A percentile compares a stretch with the other conserved stretches of the same genome.
Conservation (phyloP, 1,140 invertebrate genomes). For the Trissolcus basalis region DNA sequence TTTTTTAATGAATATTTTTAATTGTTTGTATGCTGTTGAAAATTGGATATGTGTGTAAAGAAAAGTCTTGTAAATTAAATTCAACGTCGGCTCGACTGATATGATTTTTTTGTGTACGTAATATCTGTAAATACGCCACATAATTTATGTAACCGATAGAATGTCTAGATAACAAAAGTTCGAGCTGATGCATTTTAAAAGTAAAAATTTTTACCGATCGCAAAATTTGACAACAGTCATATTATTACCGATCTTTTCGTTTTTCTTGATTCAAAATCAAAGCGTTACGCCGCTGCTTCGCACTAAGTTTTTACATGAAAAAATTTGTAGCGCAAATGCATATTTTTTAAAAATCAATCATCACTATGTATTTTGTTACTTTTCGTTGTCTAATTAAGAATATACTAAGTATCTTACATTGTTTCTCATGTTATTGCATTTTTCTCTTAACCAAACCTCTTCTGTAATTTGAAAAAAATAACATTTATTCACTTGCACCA, state of each 20-base stretch:
- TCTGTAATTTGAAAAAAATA: no score
- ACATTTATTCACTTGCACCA: no score
- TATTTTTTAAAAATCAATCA: slow-evolving; percentile 25
- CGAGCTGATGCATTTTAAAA: slow-evolving; percentile 18
- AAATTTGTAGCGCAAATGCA: slow-evolving; percentile 25
- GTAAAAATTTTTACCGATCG: slow-evolving; percentile 27
- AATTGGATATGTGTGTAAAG: no score
- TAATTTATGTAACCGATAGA: slow-evolving; percentile 47
- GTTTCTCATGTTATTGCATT: no score
- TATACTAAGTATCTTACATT: not conserved
- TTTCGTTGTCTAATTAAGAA: slow-evolving; percentile 17
- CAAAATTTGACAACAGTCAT: not conserved
- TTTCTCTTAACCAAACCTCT: no score
- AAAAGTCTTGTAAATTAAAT: slow-evolving; percentile 5
- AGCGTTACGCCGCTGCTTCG: slow-evolving; percentile 22
- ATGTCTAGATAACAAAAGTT: slow-evolving; percentile 39
- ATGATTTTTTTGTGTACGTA: slow-evolving; percentile 40
- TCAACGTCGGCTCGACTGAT: slow-evolving; percentile 37
- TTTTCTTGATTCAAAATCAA: slow-evolving; percentile 7
- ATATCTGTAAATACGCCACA: slow-evolving; percentile 43
- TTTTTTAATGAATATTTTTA: slow-evolving; percentile 25
- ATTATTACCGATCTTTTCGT: slow-evolving; percentile 5
- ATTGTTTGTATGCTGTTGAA: not conserved
- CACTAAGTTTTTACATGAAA: slow-evolving; percentile 28
- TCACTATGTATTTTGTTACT: slow-evolving; percentile 24